These are phyloP conservation scores for Caenorhabditis brenneri DNA, from an alignment of 1,140 invertebrate species.

Conservation along the genomic window DNA sequence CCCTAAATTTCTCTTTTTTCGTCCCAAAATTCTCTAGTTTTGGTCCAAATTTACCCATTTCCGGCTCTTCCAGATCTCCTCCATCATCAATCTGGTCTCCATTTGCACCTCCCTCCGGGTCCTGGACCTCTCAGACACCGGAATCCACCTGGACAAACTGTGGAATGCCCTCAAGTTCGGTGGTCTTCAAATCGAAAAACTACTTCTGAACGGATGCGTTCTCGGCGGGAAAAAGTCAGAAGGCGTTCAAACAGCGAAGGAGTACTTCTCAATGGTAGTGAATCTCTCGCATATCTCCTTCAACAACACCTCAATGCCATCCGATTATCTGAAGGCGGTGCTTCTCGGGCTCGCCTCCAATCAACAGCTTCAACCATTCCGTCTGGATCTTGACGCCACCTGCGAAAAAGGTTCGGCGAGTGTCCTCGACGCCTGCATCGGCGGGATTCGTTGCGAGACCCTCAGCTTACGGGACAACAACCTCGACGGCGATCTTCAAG, in stretches of 20 bases:
- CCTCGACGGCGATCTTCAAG: slow-evolving; percentile 61
- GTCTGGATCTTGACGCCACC: slow-evolving; percentile 52
- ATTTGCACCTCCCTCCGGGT: slow-evolving; percentile 61
- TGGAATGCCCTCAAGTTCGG: slow-evolving; percentile 68
- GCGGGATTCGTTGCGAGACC: slow-evolving; percentile 53
- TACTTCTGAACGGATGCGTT: slow-evolving; percentile 59
- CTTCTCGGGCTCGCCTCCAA: slow-evolving; percentile 60
- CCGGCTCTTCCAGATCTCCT: slow-evolving; percentile 43
- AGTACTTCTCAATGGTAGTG: slow-evolving; percentile 61
- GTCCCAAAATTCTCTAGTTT: no score
- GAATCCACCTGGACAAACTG: slow-evolving; percentile 62
- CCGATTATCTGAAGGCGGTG: slow-evolving; percentile 51
- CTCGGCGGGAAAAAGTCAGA: slow-evolving; percentile 49
- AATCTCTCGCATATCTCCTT: slow-evolving; percentile 51
- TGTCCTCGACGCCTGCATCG: slow-evolving; percentile 61
- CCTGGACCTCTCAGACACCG: slow-evolving; percentile 64
- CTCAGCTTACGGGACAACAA: slow-evolving; percentile 65
- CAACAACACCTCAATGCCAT: slow-evolving; percentile 46
- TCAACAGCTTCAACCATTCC: slow-evolving; percentile 55
- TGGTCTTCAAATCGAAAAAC: slow-evolving; percentile 64
- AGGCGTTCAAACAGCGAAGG: slow-evolving; percentile 61
- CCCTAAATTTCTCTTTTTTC: neutral
- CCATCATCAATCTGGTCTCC: slow-evolving; percentile 65
- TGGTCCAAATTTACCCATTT: no score
- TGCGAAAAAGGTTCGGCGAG: slow-evolving; percentile 56